Evolutionary conservation across 2,797 vertebrate genomes (phyloP), one percentile per base, ranked within the genome.

Genomic region (Argyrosomus regius): DNA sequence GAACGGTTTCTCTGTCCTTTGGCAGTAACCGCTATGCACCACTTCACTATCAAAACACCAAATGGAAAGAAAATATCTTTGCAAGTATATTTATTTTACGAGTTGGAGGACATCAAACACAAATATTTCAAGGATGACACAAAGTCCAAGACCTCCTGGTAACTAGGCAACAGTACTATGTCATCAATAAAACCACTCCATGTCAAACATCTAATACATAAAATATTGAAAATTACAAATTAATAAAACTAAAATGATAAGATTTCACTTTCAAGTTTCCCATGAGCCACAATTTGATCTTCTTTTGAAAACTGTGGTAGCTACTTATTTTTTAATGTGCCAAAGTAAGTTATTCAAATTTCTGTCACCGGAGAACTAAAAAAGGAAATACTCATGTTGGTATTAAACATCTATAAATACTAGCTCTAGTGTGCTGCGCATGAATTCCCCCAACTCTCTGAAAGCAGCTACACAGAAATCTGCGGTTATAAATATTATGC

Each of bases 401-500:
- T 26, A 16, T 45, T 73, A 39, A 60, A 66, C n/a, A 14, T 31
- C n/a, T 18, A 17, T 58, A 64, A 9, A 16, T 35, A 26, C 10
- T 4, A 43, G n/a, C 24, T 68, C 5, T 14, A 24, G 50, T 11
- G 2, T 49, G 46, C 8, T 41, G 13, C 8, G 1, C n/a, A 22
- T 24, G 9, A 62, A 8, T 68, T 57, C 35, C 28, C 24, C 24
- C 18, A 39, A 18, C 28, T 24, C 24, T 28, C 6, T 17, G 8
- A 57, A 66, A 17, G 8, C 22, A 53, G 39, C 49, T n/a, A 16
- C 35, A 14, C 56, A 14, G 17, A 4, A 39, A 31, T 14, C n/a
- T 60, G 26, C 12, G 63, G 59, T 60, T 28, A 43, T 20, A 20
- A 57, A 63, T 68, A 20, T 66, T 60, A 20, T 66, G 28, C 43